Base-by-base conservation (phyloP, 2,888 invertebrate genomes). In the Automeris io region DNA sequence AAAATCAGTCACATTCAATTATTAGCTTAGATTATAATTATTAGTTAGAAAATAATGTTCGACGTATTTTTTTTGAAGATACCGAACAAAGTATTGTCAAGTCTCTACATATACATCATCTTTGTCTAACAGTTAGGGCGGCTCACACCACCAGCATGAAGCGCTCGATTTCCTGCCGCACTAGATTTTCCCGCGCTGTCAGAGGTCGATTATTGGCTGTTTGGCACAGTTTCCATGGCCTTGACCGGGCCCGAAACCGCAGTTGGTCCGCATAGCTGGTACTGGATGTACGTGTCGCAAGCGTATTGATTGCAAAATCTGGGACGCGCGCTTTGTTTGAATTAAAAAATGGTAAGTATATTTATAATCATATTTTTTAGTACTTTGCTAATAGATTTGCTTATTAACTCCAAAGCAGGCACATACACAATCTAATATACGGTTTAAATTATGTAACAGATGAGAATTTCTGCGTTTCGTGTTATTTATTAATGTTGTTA, bases 191-290 rank as follows among this genome's bases (percentile, higher is more conserved):
- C 79, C 80, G 79, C 81, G 75, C 73, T 73, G 53, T 63, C 64
- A 60, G 55, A 59, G 57, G 61, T 57, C 58, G 66, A 63, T 61
- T 64, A 61, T 57, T 59, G 63, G 61, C 57, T 54, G 66, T 47
- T 65, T 83, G 85, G 78, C 83, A 81, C 75, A 76, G 64, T 85
- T 82, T 74, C 65, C 69, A 40, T 51, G 78, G 45, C 83, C 83
- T 85, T 82, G 86, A 82, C 82, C 83, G 70, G 48, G 45, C 60
- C 46, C 47, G 38, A 46, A 47, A 47, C 81, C 72, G 77, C 82
- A 83, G 83, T 85, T 56, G 59, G 51, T 57, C 78, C 69, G 75
- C 73, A 68, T 61, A 57, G 57, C 67, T 63, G 60, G 74, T 53
- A 59, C 43, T 22, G 59, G 22, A 42, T 47, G 49, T 54, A 67